A percentile compares a stretch with the other conserved stretches of the same genome.
Conservation (phyloP, 2,888 invertebrate genomes). For the Philhelius pedissequus region DNA sequence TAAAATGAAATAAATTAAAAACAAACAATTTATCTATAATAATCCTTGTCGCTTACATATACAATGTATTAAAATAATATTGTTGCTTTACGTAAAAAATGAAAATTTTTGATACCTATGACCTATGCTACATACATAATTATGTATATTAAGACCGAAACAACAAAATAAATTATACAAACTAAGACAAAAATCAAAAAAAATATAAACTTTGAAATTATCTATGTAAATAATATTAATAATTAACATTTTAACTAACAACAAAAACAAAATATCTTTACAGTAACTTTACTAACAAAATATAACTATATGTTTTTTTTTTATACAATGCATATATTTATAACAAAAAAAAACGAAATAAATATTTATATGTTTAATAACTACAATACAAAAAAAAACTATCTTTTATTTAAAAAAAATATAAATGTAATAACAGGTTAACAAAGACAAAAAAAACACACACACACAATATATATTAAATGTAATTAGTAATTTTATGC, state of each 20-base stretch:
- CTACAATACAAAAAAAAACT: conserved; percentile 2
- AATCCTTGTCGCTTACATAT: conserved; percentile 51
- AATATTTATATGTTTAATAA: conserved; percentile 38
- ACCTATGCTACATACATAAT: conserved; percentile 56
- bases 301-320: conserved; percentile 47
- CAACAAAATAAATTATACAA: conserved; percentile 7
- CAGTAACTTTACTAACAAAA: conserved; percentile 54
- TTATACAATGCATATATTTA: conserved; percentile 52
- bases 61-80: conserved; percentile 27
- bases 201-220: conserved; percentile 4
- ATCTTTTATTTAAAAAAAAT: not conserved
- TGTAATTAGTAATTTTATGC: conserved; percentile 51
- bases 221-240: conserved; percentile 59
- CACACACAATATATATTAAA: conserved; percentile 9
- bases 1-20: not conserved
- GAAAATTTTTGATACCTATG: conserved; percentile 56
- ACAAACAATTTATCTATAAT: not conserved
- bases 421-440: conserved; percentile 30
- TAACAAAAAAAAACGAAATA: not conserved
- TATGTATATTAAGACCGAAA: conserved; percentile 35
- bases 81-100: conserved; percentile 14
- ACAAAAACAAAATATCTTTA: conserved; percentile 6
- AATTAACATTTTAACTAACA: conserved; percentile 5
- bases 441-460: conserved; percentile 21
- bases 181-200: conserved; percentile 44